These are phyloP conservation scores for Sturmia bella DNA, from an alignment of 2,888 invertebrate genomes.

Conservation along the genomic window DNA sequence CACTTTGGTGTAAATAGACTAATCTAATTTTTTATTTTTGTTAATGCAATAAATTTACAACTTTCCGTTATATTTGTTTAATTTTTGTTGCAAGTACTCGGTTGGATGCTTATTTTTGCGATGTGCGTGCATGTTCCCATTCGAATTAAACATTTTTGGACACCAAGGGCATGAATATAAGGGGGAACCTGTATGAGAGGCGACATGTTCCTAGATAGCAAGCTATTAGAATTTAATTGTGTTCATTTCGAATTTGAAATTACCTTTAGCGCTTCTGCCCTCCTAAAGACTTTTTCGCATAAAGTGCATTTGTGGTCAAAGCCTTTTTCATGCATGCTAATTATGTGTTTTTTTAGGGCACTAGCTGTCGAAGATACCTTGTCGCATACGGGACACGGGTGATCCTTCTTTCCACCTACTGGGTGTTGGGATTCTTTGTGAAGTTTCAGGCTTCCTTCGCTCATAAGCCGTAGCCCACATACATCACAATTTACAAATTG, in stretches of 20 bases:
- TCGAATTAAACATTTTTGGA: conserved; percentile 78
- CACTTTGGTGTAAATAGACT: too few relatives aligned
- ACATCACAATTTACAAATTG: conserved; percentile 31
- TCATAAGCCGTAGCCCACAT: conserved; percentile 78
- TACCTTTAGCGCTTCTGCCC: conserved; percentile 67
- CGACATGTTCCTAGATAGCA: conserved; percentile 77
- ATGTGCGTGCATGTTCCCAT: conserved; percentile 79
- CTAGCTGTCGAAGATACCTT: conserved; percentile 79
- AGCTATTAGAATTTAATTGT: too few relatives aligned
- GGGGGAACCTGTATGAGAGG: conserved; percentile 77
- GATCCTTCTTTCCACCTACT: conserved; percentile 75
- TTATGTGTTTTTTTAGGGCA: conserved; percentile 79
- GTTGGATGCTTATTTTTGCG: conserved; percentile 78
- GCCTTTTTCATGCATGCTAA: conserved; percentile 78
- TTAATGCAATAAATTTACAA: too few relatives aligned
- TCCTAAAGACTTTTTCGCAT: conserved; percentile 80
- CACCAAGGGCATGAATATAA: conserved; percentile 78
- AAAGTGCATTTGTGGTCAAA: conserved; percentile 78
- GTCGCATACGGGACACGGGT: conserved; percentile 78
- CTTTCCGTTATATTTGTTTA: conserved; percentile 71
- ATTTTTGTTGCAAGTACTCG: conserved; percentile 79
- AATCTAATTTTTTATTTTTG: too few relatives aligned
- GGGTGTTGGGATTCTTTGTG: conserved; percentile 80
- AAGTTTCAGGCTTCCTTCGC: conserved; percentile 75
- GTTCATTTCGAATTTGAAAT: too few relatives aligned